Evolutionary conservation across 2,797 vertebrate genomes (phyloP).

Genomic region (Botia kubotai): DNA sequence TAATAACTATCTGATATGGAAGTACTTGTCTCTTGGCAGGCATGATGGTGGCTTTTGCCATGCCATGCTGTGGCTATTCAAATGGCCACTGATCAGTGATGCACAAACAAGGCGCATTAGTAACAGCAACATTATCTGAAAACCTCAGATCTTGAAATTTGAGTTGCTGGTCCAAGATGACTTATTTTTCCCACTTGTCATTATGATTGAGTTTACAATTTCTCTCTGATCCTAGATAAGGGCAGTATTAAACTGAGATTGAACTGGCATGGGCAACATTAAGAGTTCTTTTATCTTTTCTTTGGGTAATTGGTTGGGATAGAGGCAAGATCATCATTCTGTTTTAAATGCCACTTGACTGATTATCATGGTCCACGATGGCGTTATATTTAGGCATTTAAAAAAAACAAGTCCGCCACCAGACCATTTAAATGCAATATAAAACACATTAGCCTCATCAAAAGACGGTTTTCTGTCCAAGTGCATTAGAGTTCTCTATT

Average conservation of each 20-base stretch:
- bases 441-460: conserved; percentile 63
- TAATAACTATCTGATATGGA: conserved; percentile 10
- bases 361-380: conserved; percentile 62
- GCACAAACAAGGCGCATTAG: not conserved
- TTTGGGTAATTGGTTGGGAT: conserved; percentile 57
- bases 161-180: not conserved
- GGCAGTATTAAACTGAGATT: conserved; percentile 8
- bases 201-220: conserved; percentile 3
- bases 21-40: conserved; percentile 14
- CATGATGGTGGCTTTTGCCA: conserved; percentile 9
- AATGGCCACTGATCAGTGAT: conserved; percentile 1
- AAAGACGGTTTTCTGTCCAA: conserved; percentile 27
- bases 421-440: conserved; percentile 63
- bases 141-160: not conserved
- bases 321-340: conserved; percentile 56
- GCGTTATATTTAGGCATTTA: conserved; percentile 65
- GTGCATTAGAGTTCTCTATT: conserved; percentile 53
- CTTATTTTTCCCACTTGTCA: too few species aligned
- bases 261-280: conserved; percentile 11
- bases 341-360: conserved; percentile 67
- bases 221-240: not conserved
- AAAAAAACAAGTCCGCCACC: conserved; percentile 56
- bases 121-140: not conserved
- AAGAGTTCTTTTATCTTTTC: not conserved
- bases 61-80: conserved; percentile 33